Evolutionary conservation across 1,140 invertebrate species (phyloP), one percentile per base, ranked within the genome.

Genomic region (Lutraria rhynchaena): DNA sequence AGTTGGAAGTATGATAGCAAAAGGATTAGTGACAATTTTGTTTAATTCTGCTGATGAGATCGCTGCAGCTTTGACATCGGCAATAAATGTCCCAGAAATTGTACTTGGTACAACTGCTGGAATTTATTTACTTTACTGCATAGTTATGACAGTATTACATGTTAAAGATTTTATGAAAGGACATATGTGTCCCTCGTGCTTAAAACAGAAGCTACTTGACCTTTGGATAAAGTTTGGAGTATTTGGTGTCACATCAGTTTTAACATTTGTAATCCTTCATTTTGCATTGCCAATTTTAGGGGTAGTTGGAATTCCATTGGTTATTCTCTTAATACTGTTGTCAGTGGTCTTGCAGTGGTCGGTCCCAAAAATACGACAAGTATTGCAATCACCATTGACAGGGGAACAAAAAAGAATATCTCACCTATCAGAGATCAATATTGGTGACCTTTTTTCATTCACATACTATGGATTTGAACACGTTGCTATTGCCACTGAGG

Each of bases 251-350:
- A 53, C 24, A 53, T 9, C 15, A 7, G 37, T 5, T 15, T 7
- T 41, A 41, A 7, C 65, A 5, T 80, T 33, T 51, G 1, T 51
- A 1, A 3, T 80, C 15, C 7, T 60, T 9, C 51, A 51, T 33
- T 70, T 80, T 51, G 63, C 27, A 5, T 7, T 71, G 27, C 57
- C 65, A 9, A 17, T 71, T 31, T 22, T 80, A 3, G n/a, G n/a
- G n/a, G n/a, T n/a, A n/a, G n/a, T n/a, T n/a, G n/a, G n/a, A 70
- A 61, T 80, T 9, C 51, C 76, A 0, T 17, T 80, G 4, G 19
- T 70, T 9, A 29, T 70, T 13, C 15, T 70, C 24, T 17, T 80
- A 29, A 19, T 80, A 27, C 13, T 71, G 15, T 29, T 80, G 22
- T 46, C 76, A 9, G 3, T 61, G 15, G 53, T 27, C 4, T 29